phyloP scores from a whole-genome alignment of 2,113 vertebrate genomes.

The Eonycteris spelaea region DNA sequence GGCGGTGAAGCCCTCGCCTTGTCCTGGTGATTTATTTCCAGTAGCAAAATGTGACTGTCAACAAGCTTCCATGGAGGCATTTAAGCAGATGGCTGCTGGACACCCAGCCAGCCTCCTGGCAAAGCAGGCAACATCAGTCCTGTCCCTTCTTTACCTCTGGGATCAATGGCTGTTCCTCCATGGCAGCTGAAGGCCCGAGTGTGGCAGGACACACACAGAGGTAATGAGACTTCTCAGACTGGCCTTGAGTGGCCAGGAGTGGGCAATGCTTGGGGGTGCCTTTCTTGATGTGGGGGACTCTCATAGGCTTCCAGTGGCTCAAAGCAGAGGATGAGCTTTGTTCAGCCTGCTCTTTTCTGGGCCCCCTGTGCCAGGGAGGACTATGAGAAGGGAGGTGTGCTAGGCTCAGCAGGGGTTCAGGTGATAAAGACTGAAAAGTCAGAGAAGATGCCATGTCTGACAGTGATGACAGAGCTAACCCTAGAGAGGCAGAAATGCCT shows the following conservation, averaged over 20 bases:
- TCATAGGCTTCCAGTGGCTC: not conserved
- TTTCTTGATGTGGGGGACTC: not conserved
- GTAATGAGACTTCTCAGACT: not conserved
- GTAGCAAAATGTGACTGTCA: not conserved
- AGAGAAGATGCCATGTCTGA: not conserved
- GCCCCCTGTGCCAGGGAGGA: not conserved
- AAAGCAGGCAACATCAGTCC: not conserved
- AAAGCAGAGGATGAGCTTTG: not conserved
- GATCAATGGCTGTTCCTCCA: not conserved
- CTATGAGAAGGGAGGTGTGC: not conserved
- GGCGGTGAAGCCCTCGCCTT: not conserved
- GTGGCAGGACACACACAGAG: rapidly evolving
- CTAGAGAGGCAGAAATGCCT: not conserved
- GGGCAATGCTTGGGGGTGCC: too few relatives aligned
- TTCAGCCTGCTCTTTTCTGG: not conserved
- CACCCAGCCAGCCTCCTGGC: not conserved
- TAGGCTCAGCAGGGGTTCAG: not conserved
- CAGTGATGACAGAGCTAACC: not conserved
- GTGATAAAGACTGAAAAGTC: not conserved
- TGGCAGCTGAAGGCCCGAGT: rapidly evolving
- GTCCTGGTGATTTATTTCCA: not conserved
- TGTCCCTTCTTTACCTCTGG: slow-evolving; percentile 23
- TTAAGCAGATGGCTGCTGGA: slow-evolving; percentile 37
- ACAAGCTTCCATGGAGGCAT: not conserved
- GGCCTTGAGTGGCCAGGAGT: not conserved